Conservation (phyloP, 2,888 invertebrate genomes). For the Ormyrus rosae region DNA sequence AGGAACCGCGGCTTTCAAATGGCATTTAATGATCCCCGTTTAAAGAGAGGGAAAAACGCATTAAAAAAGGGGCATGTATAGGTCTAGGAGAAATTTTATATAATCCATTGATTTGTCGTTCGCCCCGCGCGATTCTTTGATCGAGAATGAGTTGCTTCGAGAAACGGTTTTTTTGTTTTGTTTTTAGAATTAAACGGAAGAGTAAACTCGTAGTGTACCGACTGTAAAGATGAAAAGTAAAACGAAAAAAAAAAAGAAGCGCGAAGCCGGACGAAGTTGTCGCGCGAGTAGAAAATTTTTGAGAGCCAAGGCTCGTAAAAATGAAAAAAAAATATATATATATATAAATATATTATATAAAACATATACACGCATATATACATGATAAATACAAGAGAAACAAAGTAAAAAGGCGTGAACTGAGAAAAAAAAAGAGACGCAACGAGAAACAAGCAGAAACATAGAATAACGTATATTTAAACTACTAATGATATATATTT, state of each 20-base stretch:
- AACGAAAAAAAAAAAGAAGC: background rate
- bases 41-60: conserved; percentile 1
- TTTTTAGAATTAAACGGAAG: no score
- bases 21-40: conserved; percentile 54
- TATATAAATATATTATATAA: conserved; percentile 15
- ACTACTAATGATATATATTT: conserved; percentile 54
- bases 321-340: conserved; percentile 20
- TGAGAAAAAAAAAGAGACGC: conserved; percentile 39
- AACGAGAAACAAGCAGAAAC: conserved; percentile 57
- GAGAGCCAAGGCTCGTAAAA: conserved; percentile 7
- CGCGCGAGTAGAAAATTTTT: conserved; percentile 18
- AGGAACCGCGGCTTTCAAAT: conserved; percentile 57
- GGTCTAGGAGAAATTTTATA: conserved; percentile 49
- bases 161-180: conserved; percentile 36
- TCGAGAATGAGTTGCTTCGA: conserved; percentile 30
- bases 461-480: conserved; percentile 59
- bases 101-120: conserved; percentile 25
- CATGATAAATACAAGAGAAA: conserved; percentile 20
- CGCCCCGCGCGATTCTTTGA: conserved; percentile 30
- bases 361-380: conserved; percentile 21
- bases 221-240: no score
- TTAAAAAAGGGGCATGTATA: conserved; percentile 20
- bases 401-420: conserved; percentile 25
- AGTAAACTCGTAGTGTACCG: no score
- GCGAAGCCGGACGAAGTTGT: conserved; percentile 18